Evolutionary conservation across 2,888 invertebrate genomes (phyloP).

Genomic region (Clitarchus hookeri): DNA sequence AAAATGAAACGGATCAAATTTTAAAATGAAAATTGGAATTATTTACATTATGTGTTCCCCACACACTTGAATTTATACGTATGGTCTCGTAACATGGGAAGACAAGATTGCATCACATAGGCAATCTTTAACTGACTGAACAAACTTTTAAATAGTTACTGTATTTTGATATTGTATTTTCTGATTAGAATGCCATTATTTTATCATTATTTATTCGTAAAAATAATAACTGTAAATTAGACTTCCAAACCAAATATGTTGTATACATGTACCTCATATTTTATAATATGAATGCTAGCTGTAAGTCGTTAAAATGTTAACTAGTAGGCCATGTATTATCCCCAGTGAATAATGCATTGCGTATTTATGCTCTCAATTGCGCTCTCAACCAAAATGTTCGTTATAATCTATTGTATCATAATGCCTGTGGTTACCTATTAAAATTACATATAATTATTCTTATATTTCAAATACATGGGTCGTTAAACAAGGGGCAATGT

Average conservation of each 20-base stretch:
- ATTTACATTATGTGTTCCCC: background rate
- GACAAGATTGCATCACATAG: background rate
- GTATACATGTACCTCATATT: slow-evolving; percentile 7
- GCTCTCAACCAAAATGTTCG: background rate
- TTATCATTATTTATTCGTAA: slow-evolving; percentile 18
- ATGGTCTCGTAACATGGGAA: background rate
- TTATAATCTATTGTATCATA: slow-evolving; percentile 11
- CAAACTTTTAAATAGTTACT: background rate
- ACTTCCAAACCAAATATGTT: background rate
- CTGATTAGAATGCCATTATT: background rate
- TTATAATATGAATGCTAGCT: background rate
- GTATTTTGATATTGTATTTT: slow-evolving; percentile 10
- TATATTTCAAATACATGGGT: background rate
- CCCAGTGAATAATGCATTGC: background rate
- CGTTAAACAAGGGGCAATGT: background rate
- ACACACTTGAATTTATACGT: background rate
- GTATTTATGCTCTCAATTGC: slow-evolving; percentile 3
- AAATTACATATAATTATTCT: slow-evolving; percentile 1
- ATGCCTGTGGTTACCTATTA: background rate
- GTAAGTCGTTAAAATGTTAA: background rate
- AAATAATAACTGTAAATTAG: background rate
- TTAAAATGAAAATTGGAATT: background rate
- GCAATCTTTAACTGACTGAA: background rate
- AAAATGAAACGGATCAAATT: background rate
- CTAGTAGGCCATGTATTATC: slow-evolving; percentile 7